Evolutionary conservation across 1,140 invertebrate species (phyloP), one percentile per base, ranked within the genome.

Genomic region (Sminthurides bifidus): DNA sequence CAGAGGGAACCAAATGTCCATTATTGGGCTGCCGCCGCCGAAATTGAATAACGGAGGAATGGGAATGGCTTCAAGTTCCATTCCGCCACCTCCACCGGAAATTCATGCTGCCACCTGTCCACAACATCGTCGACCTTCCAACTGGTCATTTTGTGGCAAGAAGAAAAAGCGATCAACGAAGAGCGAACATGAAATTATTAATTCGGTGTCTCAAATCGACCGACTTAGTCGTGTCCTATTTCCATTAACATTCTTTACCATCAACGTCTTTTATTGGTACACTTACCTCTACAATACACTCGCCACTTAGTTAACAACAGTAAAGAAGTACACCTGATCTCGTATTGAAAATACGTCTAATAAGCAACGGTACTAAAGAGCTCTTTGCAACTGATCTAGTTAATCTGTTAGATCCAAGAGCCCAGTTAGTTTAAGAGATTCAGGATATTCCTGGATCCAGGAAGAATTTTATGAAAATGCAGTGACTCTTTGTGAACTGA

Each of bases 211-310:
- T 21, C 83, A 85, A 70, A 84, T 87, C 41, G 84, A 87, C 69
- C 74, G 80, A 10, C 78, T 79, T 12, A 85, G 83, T 19, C 70
- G 85, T 15, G 72, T 85, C 26, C 77, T 85, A 26, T 87, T 87
- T 68, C 85, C 85, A 1, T 59, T 86, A 33, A 75, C 83, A 29
- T 87, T 87, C 66, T 68, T 86, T 3, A 74, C 81, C 21, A 84
- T 87, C 53, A 87, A 87, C 68, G 69, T 84, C 40, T 81, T 84
- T 69, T 87, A 87, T 66, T 87, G 84, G 84, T 83, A 79, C 63
- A 78, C 77, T 1, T 87, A 85, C 66, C 71, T 85, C 26, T 78
- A 79, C 44, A 73, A 80, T 19, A n/a, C n/a, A n/a, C n/a, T n/a
- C n/a, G n/a, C n/a, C n/a, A n/a, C n/a, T n/a, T n/a, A n/a, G n/a